A percentile compares a stretch with the other conserved stretches of the same genome.
These are phyloP conservation scores for Centropristis striata DNA, from an alignment of 2,113 vertebrate species.

Conservation along the genomic window DNA sequence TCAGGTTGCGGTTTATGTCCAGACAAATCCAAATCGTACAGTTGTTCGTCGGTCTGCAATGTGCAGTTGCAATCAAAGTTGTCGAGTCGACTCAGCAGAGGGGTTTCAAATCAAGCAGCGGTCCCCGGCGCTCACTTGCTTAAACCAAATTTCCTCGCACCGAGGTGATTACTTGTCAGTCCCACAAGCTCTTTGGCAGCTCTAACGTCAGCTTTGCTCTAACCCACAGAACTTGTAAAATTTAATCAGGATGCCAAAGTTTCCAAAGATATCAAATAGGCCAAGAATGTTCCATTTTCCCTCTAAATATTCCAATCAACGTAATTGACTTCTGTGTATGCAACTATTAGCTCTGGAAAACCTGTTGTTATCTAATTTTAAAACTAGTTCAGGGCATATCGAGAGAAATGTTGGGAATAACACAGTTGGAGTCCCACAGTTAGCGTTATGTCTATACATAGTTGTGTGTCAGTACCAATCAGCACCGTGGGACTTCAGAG, in stretches of 20 bases:
- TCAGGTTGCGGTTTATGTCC: conserved; percentile 30
- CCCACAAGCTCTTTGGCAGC: conserved; percentile 38
- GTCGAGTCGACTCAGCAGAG: conserved; percentile 16
- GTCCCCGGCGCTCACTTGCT: conserved; percentile 8
- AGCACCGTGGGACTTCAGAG: conserved; percentile 36
- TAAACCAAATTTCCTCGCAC: conserved; percentile 35
- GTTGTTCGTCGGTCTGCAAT: conserved; percentile 19
- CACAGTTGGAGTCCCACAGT: not conserved
- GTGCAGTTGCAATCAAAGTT: conserved; percentile 42
- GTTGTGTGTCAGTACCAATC: conserved; percentile 37
- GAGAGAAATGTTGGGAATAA: conserved; percentile 12
- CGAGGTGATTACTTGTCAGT: conserved; percentile 21
- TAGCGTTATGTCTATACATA: conserved; percentile 25
- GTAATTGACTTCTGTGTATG: not conserved
- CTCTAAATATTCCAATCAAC: not conserved
- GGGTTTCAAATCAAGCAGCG: conserved; percentile 31
- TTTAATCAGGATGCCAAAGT: conserved; percentile 22
- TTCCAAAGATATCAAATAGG: conserved; percentile 40
- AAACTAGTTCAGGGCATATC: not conserved
- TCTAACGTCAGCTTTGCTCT: conserved; percentile 5
- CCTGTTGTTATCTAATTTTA: not conserved
- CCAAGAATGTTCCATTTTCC: not conserved
- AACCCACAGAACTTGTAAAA: conserved; percentile 54
- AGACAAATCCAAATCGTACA: conserved; percentile 23
- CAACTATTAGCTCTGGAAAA: not conserved